Conservation (phyloP, 2,113 vertebrate species). For the Condylura cristata region DNA sequence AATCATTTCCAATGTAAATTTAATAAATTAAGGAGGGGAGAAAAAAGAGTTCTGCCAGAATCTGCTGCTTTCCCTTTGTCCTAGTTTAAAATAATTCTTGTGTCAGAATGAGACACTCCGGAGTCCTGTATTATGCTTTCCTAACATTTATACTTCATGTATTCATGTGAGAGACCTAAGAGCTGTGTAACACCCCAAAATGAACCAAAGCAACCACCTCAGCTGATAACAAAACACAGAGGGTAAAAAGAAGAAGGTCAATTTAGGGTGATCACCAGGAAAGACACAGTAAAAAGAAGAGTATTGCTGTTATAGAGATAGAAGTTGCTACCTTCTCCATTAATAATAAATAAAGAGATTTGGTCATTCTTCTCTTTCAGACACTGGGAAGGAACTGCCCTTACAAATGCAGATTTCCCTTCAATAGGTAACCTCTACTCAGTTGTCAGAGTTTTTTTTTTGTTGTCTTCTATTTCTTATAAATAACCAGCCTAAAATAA, state of each 20-base stretch:
- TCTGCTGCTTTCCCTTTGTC: not conserved
- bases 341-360: not conserved
- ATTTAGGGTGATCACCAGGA: not conserved
- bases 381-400: not conserved
- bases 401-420: not conserved
- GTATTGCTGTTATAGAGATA: not conserved
- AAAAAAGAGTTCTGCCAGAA: not conserved
- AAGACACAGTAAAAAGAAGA: not conserved
- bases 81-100: not conserved
- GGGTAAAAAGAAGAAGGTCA: not conserved
- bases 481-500: not conserved
- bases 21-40: not conserved
- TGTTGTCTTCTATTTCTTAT: not conserved
- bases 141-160: not conserved
- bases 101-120: too few species aligned
- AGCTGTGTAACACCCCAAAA: not conserved
- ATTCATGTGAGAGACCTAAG: not conserved
- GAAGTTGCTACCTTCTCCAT: not conserved
- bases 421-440: not conserved
- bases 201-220: not conserved
- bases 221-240: not conserved
- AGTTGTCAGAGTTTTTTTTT: not conserved
- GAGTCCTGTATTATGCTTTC: not conserved
- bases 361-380: not conserved
- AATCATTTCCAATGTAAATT: not conserved